Percentiles rank a stretch among this genome's conserved stretches.
Conservation (phyloP, 37 sponge, comb jelly and placozoan species). For the Halisarca cf. caerulea region DNA sequence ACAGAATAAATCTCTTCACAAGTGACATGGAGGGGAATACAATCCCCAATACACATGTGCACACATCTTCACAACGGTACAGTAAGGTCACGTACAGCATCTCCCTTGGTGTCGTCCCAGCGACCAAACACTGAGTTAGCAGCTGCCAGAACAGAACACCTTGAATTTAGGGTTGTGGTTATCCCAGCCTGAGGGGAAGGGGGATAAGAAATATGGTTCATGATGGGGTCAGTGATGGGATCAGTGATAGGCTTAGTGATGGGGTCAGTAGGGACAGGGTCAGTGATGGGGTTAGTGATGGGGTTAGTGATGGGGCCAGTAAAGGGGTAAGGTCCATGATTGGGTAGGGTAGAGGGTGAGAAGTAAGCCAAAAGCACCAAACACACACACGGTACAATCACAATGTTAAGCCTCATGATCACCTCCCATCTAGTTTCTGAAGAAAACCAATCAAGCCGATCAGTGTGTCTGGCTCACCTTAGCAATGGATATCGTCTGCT, state of each 20-base stretch:
- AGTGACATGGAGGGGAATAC: neutral
- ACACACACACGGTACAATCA: too few species aligned
- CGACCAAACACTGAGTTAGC: slow-evolving; percentile 99
- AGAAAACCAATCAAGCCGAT: neutral
- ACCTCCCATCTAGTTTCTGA: too few species aligned
- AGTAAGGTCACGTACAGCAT: slow-evolving; percentile 50
- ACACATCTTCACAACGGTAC: neutral
- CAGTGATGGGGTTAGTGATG: too few species aligned
- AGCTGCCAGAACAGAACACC: slow-evolving; percentile 98
- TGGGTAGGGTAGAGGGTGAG: neutral
- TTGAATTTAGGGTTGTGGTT: slow-evolving; percentile 99
- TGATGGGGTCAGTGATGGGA: too few species aligned
- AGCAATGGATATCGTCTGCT: slow-evolving; percentile 99
- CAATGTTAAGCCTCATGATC: too few species aligned
- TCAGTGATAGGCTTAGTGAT: too few species aligned
- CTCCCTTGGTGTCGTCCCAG: slow-evolving; percentile 99
- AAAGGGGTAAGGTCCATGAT: too few species aligned
- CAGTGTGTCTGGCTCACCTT: slow-evolving; percentile 75
- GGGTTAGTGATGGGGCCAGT: too few species aligned
- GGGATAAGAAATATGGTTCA: too few species aligned
- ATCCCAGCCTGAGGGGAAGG: slow-evolving; percentile 84
- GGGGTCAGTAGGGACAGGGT: too few species aligned
- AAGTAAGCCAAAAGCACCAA: neutral
- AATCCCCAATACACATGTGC: neutral
- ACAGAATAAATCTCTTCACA: neutral